These are phyloP conservation scores for Himalopsyche phryganea DNA, from an alignment of 1,140 invertebrate genomes.

Conservation along the genomic window DNA sequence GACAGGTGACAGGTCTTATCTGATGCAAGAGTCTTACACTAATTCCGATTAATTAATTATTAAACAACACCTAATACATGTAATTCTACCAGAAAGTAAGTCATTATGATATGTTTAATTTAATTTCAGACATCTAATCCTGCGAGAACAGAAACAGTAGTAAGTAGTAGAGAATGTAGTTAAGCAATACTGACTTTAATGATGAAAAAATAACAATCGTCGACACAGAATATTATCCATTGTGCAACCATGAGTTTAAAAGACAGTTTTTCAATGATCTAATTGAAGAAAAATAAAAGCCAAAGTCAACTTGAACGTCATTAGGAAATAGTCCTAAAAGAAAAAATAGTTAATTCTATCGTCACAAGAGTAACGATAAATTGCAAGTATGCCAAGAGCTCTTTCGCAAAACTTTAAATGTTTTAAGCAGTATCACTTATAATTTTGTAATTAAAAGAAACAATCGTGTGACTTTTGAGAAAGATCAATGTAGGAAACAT, in stretches of 20 bases:
- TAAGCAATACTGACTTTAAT: constrained; percentile 6
- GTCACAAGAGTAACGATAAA: no score
- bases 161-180: neutral
- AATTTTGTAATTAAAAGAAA: neutral
- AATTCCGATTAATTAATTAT: neutral
- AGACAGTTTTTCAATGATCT: neutral
- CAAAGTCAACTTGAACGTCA: constrained; percentile 3
- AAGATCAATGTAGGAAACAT: neutral
- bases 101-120: neutral
- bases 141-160: neutral
- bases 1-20: neutral
- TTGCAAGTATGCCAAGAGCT: no score
- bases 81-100: neutral
- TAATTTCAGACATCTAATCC: neutral
- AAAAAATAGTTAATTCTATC: neutral
- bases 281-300: constrained; percentile 3
- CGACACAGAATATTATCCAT: constrained; percentile 2
- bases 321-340: neutral
- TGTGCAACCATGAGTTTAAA: constrained; percentile 1
- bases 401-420: neutral
- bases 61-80: neutral
- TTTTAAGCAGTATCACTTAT: neutral
- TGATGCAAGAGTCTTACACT: neutral
- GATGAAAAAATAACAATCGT: constrained; percentile 1
- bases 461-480: neutral